Evolutionary conservation across 2,113 vertebrate species (phyloP), one percentile per base, ranked within the genome.

Genomic region (Tyrannus savana): DNA sequence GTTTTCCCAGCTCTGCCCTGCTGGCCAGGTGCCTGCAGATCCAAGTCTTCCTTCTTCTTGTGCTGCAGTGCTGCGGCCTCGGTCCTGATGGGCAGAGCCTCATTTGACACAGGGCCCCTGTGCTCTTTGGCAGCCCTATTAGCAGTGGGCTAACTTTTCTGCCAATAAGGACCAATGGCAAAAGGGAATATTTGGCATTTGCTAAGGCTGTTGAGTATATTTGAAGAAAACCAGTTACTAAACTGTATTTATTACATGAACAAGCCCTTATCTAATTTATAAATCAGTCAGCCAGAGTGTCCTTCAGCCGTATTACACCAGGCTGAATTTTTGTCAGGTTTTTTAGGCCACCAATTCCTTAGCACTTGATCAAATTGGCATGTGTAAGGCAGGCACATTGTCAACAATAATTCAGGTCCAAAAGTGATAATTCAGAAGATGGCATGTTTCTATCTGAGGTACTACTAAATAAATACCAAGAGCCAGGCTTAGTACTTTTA

Each of bases 61-160:
- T 62, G 7, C 42, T 16, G 33, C 66, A 69, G 53, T 5, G 19
- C 59, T 66, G 19, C 41, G 28, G 27, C 28, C 3, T 19, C 19
- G n/a, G 52, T 31, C 19, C 4, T 28, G 46, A 28, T 7, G 41
- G 44, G 56, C 59, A 91, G 75, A 75, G 27, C 33, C 30, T 49
- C 30, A 5, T 59, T 64, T 35, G 71, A 33, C 14, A 1, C 1
- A 0, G 19, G 44, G 33, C 27, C 62, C 33, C 17, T 6, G 4
- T 46, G 42, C 14, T 71, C n/a, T 37, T 59, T 25, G 41, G 68
- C 52, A 56, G 41, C 15, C 17, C 24, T 76, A 9, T 2, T 1
- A 52, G 24, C 1, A 2, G 37, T 30, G 37, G 35, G 59, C 25
- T 42, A 12, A 7, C 21, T 72, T 69, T 56, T 66, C 53, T 95